Percentiles rank a stretch among this genome's conserved stretches.
These are phyloP conservation scores for Bagarius yarrelli DNA, from an alignment of 2,113 vertebrate genomes.

Conservation along the genomic window DNA sequence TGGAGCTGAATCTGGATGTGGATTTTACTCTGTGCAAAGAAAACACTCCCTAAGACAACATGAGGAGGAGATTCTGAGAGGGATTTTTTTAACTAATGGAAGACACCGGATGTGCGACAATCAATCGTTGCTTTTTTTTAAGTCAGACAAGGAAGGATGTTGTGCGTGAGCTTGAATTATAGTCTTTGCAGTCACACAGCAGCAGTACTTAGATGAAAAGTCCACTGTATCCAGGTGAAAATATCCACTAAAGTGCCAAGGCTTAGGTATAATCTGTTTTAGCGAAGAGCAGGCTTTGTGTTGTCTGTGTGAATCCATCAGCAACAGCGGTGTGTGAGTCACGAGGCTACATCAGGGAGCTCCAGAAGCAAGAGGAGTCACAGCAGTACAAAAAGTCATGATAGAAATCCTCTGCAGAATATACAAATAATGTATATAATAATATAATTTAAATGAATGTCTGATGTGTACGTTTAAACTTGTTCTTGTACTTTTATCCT, in stretches of 20 bases:
- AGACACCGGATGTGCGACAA: background rate
- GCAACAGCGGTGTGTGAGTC: background rate
- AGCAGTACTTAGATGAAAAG: background rate
- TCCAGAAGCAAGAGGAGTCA: background rate
- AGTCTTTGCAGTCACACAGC: background rate
- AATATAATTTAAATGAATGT: background rate
- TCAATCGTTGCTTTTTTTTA: too few species aligned
- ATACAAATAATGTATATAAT: background rate
- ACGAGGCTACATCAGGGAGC: background rate
- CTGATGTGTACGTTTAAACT: too few species aligned
- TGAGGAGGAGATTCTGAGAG: background rate
- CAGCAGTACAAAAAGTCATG: background rate
- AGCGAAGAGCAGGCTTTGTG: background rate
- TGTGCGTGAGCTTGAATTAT: background rate
- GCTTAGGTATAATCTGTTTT: background rate
- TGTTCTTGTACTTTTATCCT: background rate
- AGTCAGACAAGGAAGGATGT: background rate
- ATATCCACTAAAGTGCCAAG: background rate
- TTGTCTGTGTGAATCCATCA: background rate
- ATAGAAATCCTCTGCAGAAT: background rate
- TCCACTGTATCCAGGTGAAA: background rate
- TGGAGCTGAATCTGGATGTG: background rate
- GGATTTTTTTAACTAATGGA: too few species aligned
- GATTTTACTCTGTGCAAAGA: background rate
- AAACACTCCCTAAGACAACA: background rate